phyloP scores from a whole-genome alignment of 2,888 invertebrate species.

The Allolobophora icterica region DNA sequence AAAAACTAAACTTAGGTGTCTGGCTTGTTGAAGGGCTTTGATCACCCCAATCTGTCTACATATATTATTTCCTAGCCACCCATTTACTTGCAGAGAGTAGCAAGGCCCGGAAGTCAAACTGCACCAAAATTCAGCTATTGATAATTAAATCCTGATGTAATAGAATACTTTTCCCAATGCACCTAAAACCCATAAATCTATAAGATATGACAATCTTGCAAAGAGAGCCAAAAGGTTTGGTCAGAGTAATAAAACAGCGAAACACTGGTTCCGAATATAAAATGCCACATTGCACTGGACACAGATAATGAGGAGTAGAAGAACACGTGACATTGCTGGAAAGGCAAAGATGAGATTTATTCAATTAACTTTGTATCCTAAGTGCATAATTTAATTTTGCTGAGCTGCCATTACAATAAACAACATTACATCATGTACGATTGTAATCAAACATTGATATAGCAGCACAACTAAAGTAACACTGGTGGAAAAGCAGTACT shows the following conservation, averaged over 20 bases:
- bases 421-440: neutral
- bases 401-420: neutral
- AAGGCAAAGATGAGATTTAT: neutral
- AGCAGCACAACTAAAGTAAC: neutral
- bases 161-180: neutral
- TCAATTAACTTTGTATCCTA: neutral
- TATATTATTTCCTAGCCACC: neutral
- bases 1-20: neutral
- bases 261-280: neutral
- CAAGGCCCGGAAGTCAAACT: neutral
- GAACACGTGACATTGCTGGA: neutral
- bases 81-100: neutral
- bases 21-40: neutral
- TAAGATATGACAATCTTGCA: neutral
- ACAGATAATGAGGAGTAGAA: too few species aligned
- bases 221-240: neutral
- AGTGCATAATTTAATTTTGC: too few species aligned
- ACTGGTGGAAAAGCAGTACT: neutral
- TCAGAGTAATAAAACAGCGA: neutral
- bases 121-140: neutral
- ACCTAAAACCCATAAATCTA: neutral
- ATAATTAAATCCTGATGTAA: neutral
- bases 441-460: neutral
- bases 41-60: neutral
- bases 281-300: neutral